Percentiles rank a stretch among this genome's conserved stretches.
phyloP scores from a whole-genome alignment of 2,113 vertebrate species.

The Aspidoscelis tigris region DNA sequence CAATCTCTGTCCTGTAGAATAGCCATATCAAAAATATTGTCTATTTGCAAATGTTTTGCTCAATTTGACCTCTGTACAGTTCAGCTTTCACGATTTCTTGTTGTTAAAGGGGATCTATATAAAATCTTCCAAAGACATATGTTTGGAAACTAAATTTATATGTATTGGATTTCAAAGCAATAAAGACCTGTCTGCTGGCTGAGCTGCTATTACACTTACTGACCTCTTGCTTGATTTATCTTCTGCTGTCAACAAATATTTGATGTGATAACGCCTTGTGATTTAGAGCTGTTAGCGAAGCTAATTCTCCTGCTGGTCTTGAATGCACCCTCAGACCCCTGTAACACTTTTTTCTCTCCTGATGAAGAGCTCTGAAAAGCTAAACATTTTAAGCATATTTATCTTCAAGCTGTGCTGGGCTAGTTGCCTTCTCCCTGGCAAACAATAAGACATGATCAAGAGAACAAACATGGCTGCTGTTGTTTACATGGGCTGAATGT shows the following conservation, averaged over 20 bases:
- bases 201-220: background rate
- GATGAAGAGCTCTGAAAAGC: background rate
- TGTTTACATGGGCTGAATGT: background rate
- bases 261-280: constrained; percentile 28
- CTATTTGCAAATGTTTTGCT: constrained; percentile 5
- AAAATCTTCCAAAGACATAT: background rate
- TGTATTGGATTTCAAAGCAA: constrained; percentile 33
- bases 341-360: background rate
- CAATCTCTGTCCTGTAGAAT: background rate
- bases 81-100: constrained; percentile 1
- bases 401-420: background rate
- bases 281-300: constrained; percentile 17
- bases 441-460: constrained; percentile 6
- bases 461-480: background rate
- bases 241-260: constrained; percentile 22
- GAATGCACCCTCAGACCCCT: constrained; percentile 7
- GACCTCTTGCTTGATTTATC: constrained; percentile 35
- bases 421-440: background rate
- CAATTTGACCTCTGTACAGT: constrained; percentile 13
- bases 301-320: constrained; percentile 17
- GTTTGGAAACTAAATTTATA: constrained; percentile 17
- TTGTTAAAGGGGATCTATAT: constrained; percentile 11
- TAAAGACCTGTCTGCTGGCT: constrained; percentile 1
- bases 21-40: constrained; percentile 3
- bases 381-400: background rate